Conservation (phyloP, 53 echinoderm and acorn worm genomes). For the Patiria pectinifera region DNA sequence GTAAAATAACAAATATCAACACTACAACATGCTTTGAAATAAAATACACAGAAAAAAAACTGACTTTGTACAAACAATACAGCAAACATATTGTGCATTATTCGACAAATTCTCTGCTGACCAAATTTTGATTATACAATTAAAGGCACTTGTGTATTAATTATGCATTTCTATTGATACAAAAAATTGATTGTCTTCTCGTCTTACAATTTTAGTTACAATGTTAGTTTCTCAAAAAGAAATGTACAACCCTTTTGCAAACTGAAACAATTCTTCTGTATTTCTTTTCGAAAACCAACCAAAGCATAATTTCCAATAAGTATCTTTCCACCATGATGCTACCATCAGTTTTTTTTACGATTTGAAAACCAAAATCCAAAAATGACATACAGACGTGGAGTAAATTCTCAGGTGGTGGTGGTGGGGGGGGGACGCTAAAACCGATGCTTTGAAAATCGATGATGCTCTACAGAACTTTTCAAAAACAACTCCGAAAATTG, state of each 20-base stretch:
- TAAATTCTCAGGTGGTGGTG: background rate
- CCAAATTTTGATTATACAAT: background rate
- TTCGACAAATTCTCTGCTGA: background rate
- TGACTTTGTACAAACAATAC: too few relatives aligned
- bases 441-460: too few relatives aligned
- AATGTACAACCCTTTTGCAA: background rate
- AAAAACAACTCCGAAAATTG: too few relatives aligned
- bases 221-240: background rate
- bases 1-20: background rate
- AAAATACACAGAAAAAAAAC: background rate
- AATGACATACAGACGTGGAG: too few relatives aligned
- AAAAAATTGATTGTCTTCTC: background rate
- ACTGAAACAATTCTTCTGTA: background rate
- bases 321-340: background rate
- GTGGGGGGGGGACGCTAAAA: background rate
- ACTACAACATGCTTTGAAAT: background rate
- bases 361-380: background rate
- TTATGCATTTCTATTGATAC: background rate
- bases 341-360: background rate
- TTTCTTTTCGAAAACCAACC: background rate
- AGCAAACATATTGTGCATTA: background rate
- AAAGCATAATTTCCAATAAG: background rate
- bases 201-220: background rate
- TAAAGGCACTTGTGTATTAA: slow-evolving; percentile 18
- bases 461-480: background rate